Evolutionary conservation across 2,113 vertebrate species (phyloP).

Genomic region (Acanthochromis polyacanthus): DNA sequence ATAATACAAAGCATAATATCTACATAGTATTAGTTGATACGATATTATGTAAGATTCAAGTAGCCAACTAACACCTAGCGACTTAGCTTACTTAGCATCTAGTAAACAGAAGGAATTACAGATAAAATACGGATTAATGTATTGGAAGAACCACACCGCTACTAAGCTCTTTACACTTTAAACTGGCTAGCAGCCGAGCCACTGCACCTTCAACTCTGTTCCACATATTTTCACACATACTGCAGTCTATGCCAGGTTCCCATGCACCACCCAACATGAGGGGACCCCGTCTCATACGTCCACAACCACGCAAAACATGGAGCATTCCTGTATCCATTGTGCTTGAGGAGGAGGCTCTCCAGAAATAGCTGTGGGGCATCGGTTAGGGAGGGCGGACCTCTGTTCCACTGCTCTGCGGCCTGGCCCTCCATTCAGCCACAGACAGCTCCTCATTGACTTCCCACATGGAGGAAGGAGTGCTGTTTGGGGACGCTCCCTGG

Average conservation of each 20-base stretch:
- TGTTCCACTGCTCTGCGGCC: constrained; percentile 51
- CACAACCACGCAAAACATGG: constrained; percentile 54
- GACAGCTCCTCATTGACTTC: constrained; percentile 64
- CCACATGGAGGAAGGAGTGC: constrained; percentile 70
- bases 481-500: constrained; percentile 72
- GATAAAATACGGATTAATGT: background rate
- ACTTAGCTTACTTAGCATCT: no score
- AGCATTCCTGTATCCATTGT: constrained; percentile 78
- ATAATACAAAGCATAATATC: no score
- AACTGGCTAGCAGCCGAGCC: background rate
- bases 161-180: background rate
- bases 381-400: constrained; percentile 54
- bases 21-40: no score
- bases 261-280: constrained; percentile 56
- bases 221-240: constrained; percentile 45
- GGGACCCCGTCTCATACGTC: constrained; percentile 52
- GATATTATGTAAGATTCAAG: no score
- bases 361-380: constrained; percentile 74
- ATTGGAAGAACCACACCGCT: background rate
- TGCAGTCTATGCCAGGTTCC: constrained; percentile 36
- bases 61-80: background rate
- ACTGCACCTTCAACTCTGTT: constrained; percentile 29
- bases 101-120: no score
- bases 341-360: constrained; percentile 63
- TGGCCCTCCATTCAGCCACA: constrained; percentile 54